Percentiles rank a stretch among this genome's conserved stretches.
phyloP scores from a whole-genome alignment of 2,797 vertebrate genomes.

The Petrocephalus sullivani region DNA sequence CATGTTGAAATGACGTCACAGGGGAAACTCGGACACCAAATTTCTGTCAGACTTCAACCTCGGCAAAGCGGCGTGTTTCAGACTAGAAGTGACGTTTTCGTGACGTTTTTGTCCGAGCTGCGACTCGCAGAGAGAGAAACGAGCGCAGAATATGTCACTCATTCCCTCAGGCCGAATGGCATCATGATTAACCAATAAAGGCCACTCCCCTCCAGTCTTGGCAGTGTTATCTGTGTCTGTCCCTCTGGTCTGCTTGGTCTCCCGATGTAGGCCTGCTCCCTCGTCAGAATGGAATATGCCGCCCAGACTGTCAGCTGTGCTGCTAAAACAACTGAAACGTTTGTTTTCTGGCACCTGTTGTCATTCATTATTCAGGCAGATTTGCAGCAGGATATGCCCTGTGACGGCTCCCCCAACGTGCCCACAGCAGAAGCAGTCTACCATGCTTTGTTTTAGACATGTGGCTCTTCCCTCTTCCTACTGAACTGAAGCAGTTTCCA shows the following conservation, averaged over 20 bases:
- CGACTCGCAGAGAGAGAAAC: too few relatives aligned
- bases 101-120: too few relatives aligned
- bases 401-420: background rate
- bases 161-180: background rate
- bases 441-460: background rate
- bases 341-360: background rate
- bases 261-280: background rate
- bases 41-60: too few relatives aligned
- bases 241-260: background rate
- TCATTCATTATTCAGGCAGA: background rate
- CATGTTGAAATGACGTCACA: too few relatives aligned
- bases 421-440: background rate
- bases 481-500: constrained; percentile 60
- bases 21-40: too few relatives aligned
- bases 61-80: too few relatives aligned
- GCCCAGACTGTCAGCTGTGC: background rate
- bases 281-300: background rate
- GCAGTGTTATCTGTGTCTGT: background rate
- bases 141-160: background rate
- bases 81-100: too few relatives aligned
- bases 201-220: background rate
- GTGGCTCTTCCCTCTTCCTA: constrained; percentile 35
- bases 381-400: background rate
- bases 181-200: background rate
- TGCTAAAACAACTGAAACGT: background rate